These are phyloP conservation scores for Epiblema foenella DNA, from an alignment of 2,888 invertebrate genomes.

Conservation along the genomic window DNA sequence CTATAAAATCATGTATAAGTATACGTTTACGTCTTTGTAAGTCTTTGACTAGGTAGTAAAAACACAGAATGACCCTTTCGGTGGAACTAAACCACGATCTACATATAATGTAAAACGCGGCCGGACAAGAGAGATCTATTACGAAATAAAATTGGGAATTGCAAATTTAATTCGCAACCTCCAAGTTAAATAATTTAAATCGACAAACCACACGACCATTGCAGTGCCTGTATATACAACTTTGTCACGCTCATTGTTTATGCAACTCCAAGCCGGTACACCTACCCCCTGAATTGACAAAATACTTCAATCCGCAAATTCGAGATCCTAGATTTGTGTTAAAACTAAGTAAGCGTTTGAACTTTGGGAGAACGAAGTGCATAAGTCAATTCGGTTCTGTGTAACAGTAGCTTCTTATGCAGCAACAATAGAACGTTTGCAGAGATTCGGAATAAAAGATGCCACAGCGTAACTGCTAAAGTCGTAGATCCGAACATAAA, in stretches of 20 bases:
- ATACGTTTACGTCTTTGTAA: too few relatives aligned
- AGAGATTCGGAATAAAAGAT: conserved; percentile 2
- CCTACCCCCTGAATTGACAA: conserved; percentile 5
- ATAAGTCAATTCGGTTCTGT: background rate
- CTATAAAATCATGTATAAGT: too few relatives aligned
- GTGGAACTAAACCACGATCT: too few relatives aligned
- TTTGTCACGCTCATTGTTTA: conserved; percentile 8
- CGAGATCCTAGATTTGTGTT: background rate
- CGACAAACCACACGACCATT: background rate
- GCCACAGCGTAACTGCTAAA: background rate
- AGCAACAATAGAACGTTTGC: conserved; percentile 7
- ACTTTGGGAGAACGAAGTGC: background rate
- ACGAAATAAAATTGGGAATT: background rate
- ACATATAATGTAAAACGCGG: too few relatives aligned
- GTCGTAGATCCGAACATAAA: background rate
- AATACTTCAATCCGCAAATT: conserved; percentile 12
- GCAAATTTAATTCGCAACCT: background rate
- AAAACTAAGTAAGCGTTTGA: background rate
- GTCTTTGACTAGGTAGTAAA: too few relatives aligned
- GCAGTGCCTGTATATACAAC: background rate
- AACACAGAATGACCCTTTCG: too few relatives aligned
- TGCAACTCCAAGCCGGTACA: background rate
- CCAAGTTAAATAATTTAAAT: background rate
- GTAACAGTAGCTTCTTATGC: background rate
- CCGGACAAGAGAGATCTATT: too few relatives aligned